phyloP scores from a whole-genome alignment of 2,113 vertebrate species.

The Gambusia holbrooki region DNA sequence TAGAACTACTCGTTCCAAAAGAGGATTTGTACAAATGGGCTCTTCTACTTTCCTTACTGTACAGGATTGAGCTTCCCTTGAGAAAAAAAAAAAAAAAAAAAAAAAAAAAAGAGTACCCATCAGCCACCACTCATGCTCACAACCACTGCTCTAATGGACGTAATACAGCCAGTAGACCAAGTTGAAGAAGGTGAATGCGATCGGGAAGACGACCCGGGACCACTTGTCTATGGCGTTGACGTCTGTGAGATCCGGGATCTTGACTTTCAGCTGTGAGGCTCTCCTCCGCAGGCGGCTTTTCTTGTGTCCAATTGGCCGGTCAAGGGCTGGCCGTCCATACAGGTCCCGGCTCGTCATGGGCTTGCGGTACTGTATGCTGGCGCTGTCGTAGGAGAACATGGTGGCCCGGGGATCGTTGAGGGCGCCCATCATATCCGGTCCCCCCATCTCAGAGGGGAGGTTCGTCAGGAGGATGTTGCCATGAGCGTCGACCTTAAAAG shows the following conservation, averaged over 20 bases:
- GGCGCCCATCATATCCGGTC: slow-evolving; percentile 81
- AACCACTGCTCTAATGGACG: slow-evolving; percentile 83
- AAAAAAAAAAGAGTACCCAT: background rate
- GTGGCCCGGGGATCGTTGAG: slow-evolving; percentile 80
- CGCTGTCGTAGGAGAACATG: slow-evolving; percentile 85
- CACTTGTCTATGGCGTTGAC: slow-evolving; percentile 97
- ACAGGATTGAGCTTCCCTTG: slow-evolving; percentile 34
- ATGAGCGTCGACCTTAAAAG: slow-evolving; percentile 85
- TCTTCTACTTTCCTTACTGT: slow-evolving; percentile 28
- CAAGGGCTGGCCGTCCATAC: slow-evolving; percentile 80
- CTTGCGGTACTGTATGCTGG: slow-evolving; percentile 90
- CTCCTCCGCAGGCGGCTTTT: slow-evolving; percentile 86
- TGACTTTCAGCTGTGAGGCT: slow-evolving; percentile 93
- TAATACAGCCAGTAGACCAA: slow-evolving; percentile 97
- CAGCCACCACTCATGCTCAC: slow-evolving; percentile 10
- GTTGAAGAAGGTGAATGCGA: slow-evolving; percentile 93
- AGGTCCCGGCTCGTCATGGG: slow-evolving; percentile 85
- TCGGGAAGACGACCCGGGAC: slow-evolving; percentile 94
- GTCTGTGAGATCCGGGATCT: slow-evolving; percentile 94
- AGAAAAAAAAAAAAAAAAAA: background rate
- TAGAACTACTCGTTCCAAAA: slow-evolving; percentile 42
- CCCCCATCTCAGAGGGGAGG: slow-evolving; percentile 83
- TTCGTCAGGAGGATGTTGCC: slow-evolving; percentile 90
- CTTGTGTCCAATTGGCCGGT: slow-evolving; percentile 82
- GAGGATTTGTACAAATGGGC: slow-evolving; percentile 50